A percentile compares a stretch with the other conserved stretches of the same genome.
These are phyloP conservation scores for Nyctibius bracteatus DNA, from an alignment of 2,113 vertebrate genomes.

Conservation along the genomic window DNA sequence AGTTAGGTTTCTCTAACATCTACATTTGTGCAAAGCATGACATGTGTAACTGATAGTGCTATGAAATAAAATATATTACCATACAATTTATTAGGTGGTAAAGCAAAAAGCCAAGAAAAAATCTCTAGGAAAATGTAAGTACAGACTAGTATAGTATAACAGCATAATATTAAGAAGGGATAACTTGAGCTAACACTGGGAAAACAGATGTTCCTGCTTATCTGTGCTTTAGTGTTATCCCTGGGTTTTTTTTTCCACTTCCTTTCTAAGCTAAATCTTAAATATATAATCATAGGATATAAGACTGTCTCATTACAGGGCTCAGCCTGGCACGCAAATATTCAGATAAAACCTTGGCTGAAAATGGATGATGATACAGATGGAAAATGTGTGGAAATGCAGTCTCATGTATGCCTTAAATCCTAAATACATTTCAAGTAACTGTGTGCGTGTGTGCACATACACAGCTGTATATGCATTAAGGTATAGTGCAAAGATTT, in stretches of 20 bases:
- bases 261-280: neutral
- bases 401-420: neutral
- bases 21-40: neutral
- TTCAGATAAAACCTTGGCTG: neutral
- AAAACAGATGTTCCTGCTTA: neutral
- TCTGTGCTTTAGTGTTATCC: neutral
- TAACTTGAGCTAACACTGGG: neutral
- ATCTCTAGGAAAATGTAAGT: neutral
- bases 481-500: neutral
- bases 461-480: neutral
- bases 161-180: neutral
- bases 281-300: neutral
- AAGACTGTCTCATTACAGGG: neutral
- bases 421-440: neutral
- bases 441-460: neutral
- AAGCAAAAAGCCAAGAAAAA: neutral
- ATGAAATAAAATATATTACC: neutral
- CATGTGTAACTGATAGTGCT: neutral
- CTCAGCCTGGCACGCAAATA: neutral
- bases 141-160: neutral
- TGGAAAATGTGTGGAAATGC: neutral
- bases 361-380: neutral
- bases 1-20: neutral
- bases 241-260: neutral
- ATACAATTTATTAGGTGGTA: neutral